Evolutionary conservation across 92 coral and sea anemone genomes (phyloP).

Genomic region (Palythoa heliodiscus): DNA sequence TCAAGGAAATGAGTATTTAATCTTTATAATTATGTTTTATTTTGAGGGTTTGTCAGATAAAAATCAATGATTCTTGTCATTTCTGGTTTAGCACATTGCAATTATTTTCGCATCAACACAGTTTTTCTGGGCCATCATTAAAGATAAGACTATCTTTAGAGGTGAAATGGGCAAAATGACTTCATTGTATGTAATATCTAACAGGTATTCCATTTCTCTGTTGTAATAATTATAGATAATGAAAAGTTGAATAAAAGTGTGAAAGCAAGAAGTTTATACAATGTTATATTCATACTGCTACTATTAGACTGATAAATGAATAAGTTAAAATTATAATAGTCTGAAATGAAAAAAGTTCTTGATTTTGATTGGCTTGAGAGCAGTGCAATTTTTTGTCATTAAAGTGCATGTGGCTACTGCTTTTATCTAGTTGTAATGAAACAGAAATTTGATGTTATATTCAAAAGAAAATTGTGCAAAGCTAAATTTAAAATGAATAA

Average conservation of each 20-base stretch:
- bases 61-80: conserved; percentile 4
- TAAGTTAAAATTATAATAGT: too few species aligned
- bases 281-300: too few species aligned
- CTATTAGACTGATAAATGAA: too few species aligned
- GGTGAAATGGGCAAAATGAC: conserved; percentile 46
- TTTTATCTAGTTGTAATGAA: too few species aligned
- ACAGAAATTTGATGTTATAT: too few species aligned
- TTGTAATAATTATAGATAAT: conserved; percentile 64
- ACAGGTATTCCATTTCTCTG: conserved; percentile 48
- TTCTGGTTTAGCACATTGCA: conserved; percentile 40
- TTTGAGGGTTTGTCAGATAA: conserved; percentile 22
- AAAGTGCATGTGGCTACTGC: too few species aligned
- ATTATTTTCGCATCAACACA: conserved; percentile 35
- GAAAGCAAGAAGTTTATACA: conserved; percentile 36
- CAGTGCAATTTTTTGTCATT: too few species aligned
- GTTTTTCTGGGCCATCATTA: conserved; percentile 36
- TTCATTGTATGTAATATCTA: conserved; percentile 23
- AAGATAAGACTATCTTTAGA: conserved; percentile 32
- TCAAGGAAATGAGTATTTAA: conserved; percentile 39
- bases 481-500: too few species aligned
- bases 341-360: too few species aligned
- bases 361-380: too few species aligned
- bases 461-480: too few species aligned
- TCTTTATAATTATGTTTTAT: conserved; percentile 20
- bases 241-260: conserved; percentile 68